Evolutionary conservation across 30 jellyfish, hydroid and myxozoan species (phyloP).

Genomic region (Sanderia malayensis): DNA sequence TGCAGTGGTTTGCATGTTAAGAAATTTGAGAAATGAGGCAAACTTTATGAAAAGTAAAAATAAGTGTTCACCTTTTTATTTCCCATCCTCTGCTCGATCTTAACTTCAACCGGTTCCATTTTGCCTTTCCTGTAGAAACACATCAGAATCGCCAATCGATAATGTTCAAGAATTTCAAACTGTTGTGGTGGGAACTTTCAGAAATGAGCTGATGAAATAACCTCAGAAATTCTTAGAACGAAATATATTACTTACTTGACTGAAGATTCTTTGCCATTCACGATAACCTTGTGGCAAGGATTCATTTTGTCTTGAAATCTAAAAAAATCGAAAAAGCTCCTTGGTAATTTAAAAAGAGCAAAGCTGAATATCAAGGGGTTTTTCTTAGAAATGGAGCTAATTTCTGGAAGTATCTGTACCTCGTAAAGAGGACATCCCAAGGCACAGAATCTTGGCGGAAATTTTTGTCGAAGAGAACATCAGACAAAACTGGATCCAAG

Average conservation of each 20-base stretch:
- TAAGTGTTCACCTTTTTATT: conserved; percentile 85
- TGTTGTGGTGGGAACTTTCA: too few species aligned
- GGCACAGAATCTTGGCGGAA: conserved; percentile 44
- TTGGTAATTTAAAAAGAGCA: too few species aligned
- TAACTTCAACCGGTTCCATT: conserved; percentile 78
- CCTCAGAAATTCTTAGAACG: too few species aligned
- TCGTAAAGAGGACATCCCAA: conserved; percentile 71
- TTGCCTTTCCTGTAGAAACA: conserved; percentile 97
- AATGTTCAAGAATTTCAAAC: too few species aligned
- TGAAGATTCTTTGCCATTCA: conserved; percentile 72
- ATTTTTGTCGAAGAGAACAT: conserved; percentile 57
- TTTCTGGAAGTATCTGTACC: too few species aligned
- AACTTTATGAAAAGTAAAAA: too few species aligned
- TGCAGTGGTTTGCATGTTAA: too few species aligned
- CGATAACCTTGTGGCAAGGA: conserved; percentile 60
- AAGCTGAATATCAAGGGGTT: too few species aligned
- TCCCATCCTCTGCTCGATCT: conserved; percentile 85
- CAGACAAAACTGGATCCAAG: conserved; percentile 65
- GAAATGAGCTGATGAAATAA: too few species aligned
- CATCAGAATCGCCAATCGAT: too few species aligned
- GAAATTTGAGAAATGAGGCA: too few species aligned
- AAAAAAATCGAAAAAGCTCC: background rate
- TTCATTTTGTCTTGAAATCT: conserved; percentile 74
- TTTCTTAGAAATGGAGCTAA: too few species aligned
- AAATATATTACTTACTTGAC: conserved; percentile 44